Evolutionary conservation across 2,888 invertebrate species (phyloP).

Genomic region (Trypoxylon attenuatum): DNA sequence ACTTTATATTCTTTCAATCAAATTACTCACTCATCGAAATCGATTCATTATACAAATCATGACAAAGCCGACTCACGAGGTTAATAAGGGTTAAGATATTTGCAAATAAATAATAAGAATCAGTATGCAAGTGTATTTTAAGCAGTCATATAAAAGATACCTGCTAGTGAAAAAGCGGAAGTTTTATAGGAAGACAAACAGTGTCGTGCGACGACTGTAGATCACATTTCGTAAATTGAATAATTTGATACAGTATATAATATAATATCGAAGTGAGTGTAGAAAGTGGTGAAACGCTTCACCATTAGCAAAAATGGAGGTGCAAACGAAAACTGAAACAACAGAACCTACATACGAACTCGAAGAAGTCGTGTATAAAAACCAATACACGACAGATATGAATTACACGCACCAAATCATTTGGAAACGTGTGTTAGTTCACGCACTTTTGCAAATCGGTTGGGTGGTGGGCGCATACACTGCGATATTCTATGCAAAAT

Average conservation of each 20-base stretch:
- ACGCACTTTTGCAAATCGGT: constrained; percentile 11
- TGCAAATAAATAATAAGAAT: no score
- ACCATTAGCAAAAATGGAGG: constrained; percentile 4
- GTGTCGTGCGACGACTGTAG: no score
- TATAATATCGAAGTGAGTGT: not conserved
- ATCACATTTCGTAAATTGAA: no score
- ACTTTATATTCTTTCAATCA: no score
- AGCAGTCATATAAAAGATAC: not conserved
- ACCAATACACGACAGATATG: constrained; percentile 27
- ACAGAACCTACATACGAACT: constrained; percentile 1
- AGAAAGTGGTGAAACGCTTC: not conserved
- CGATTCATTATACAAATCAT: no score
- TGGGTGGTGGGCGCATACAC: constrained; percentile 33
- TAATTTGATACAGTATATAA: no score
- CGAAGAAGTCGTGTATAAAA: not conserved
- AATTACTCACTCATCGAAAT: no score
- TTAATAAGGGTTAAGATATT: no score
- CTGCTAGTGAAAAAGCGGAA: not conserved
- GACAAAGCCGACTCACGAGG: no score
- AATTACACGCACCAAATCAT: constrained; percentile 30
- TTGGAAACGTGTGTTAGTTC: not conserved
- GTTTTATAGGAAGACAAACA: no score
- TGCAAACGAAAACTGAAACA: not conserved
- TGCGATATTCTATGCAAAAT: constrained; percentile 17
- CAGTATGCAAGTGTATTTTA: not conserved